phyloP scores from a whole-genome alignment of 2,888 invertebrate genomes.

The Drosophila nr. perissopoda region DNA sequence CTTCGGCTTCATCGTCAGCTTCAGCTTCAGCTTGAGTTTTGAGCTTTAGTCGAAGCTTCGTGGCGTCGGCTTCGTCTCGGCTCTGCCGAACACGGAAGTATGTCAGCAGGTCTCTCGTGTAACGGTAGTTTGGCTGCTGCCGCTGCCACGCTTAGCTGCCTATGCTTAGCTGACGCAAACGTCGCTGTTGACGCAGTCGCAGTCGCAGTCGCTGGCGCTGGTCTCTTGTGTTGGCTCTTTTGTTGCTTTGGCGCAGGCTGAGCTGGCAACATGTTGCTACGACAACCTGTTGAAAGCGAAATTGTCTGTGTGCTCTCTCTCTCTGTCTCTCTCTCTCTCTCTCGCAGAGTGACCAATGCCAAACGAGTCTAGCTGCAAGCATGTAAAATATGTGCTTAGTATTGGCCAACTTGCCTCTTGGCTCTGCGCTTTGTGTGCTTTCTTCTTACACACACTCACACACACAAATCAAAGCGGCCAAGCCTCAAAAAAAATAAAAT shows the following conservation, averaged over 20 bases:
- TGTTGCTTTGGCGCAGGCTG: slow-evolving; percentile 63
- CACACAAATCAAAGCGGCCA: slow-evolving; percentile 49
- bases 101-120: slow-evolving; percentile 85
- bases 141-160: slow-evolving; percentile 75
- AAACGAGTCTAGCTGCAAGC: slow-evolving; percentile 53
- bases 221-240: slow-evolving; percentile 22
- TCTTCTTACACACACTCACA: slow-evolving; percentile 49
- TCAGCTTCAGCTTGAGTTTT: slow-evolving; percentile 27
- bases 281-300: slow-evolving; percentile 85
- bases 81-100: slow-evolving; percentile 84
- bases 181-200: slow-evolving; percentile 35
- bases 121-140: slow-evolving; percentile 83
- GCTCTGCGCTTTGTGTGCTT: slow-evolving; percentile 48
- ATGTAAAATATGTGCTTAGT: slow-evolving; percentile 21
- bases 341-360: slow-evolving; percentile 44
- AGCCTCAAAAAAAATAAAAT: slow-evolving; percentile 76
- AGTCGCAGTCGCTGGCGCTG: slow-evolving; percentile 24
- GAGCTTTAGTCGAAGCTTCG: slow-evolving; percentile 41
- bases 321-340: not conserved
- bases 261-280: slow-evolving; percentile 68
- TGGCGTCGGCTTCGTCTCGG: slow-evolving; percentile 51
- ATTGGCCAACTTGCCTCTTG: slow-evolving; percentile 39
- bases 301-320: slow-evolving; percentile 65
- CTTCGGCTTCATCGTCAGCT: slow-evolving; percentile 29
- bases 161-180: slow-evolving; percentile 69